These are phyloP conservation scores for Strix aluco DNA, from an alignment of 2,113 vertebrate species.

Conservation along the genomic window DNA sequence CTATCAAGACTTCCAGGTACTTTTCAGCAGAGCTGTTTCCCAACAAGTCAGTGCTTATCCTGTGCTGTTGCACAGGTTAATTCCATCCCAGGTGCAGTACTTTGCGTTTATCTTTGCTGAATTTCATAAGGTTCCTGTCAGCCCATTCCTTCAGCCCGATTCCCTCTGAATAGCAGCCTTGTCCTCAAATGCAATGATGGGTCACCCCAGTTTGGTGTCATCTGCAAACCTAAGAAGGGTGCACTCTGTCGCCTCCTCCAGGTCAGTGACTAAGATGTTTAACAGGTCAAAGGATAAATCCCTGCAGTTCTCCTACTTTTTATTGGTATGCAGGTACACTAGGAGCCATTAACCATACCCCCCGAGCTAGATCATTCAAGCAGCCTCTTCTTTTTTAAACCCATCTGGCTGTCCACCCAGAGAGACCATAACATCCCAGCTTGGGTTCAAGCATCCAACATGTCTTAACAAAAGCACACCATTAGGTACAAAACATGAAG, in stretches of 20 bases:
- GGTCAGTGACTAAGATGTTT: not conserved
- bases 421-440: not conserved
- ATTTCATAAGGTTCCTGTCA: not conserved
- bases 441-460: not conserved
- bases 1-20: not conserved
- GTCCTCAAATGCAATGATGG: not conserved
- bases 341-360: not conserved
- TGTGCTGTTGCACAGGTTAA: not conserved
- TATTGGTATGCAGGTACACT: not conserved
- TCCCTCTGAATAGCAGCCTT: not conserved
- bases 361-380: not conserved
- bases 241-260: not conserved
- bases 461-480: not conserved
- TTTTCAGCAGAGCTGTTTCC: not conserved
- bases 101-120: not conserved
- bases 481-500: not conserved
- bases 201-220: not conserved
- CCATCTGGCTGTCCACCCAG: not conserved
- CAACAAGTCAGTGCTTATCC: not conserved
- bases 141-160: not conserved
- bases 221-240: not conserved
- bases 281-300: not conserved
- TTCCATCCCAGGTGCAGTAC: not conserved
- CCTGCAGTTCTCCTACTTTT: not conserved
- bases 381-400: not conserved